Conservation (phyloP, 2,113 vertebrate genomes). For the Hemicordylus capensis region DNA sequence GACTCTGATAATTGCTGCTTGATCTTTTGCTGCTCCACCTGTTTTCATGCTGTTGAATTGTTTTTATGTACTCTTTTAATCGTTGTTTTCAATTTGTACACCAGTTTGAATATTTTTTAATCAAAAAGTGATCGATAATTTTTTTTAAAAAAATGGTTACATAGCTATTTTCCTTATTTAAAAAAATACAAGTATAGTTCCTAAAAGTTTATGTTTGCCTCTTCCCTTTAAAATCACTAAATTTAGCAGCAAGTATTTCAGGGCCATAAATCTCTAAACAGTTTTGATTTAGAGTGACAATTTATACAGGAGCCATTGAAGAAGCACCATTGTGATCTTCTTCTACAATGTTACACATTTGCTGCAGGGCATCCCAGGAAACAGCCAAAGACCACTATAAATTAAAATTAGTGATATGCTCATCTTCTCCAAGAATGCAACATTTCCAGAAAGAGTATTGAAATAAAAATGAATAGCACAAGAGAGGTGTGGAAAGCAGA, state of each 20-base stretch:
- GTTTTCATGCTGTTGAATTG: not conserved
- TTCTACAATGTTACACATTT: not conserved
- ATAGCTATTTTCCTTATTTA: too few relatives aligned
- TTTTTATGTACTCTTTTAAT: conserved; percentile 1
- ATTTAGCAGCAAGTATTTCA: not conserved
- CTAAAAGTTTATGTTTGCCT: not conserved
- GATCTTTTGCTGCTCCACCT: conserved; percentile 16
- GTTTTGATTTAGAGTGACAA: conserved; percentile 9
- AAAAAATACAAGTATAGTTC: not conserved
- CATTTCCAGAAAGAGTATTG: not conserved
- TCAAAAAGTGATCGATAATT: not conserved
- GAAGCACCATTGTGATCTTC: conserved; percentile 11
- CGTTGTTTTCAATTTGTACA: not conserved
- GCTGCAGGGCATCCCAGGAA: not conserved
- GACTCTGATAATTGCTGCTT: conserved; percentile 5
- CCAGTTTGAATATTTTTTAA: not conserved
- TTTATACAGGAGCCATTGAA: conserved; percentile 5
- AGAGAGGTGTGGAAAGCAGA: not conserved
- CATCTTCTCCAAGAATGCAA: conserved; percentile 5
- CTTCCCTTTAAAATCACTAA: not conserved
- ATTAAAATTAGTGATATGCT: conserved; percentile 3
- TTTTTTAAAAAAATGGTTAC: not conserved
- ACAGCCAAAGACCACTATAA: not conserved
- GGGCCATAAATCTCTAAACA: conserved; percentile 14
- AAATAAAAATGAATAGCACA: not conserved